These are phyloP conservation scores for Drosophila bifasciata DNA, from an alignment of 1,140 invertebrate genomes.

Conservation along the genomic window DNA sequence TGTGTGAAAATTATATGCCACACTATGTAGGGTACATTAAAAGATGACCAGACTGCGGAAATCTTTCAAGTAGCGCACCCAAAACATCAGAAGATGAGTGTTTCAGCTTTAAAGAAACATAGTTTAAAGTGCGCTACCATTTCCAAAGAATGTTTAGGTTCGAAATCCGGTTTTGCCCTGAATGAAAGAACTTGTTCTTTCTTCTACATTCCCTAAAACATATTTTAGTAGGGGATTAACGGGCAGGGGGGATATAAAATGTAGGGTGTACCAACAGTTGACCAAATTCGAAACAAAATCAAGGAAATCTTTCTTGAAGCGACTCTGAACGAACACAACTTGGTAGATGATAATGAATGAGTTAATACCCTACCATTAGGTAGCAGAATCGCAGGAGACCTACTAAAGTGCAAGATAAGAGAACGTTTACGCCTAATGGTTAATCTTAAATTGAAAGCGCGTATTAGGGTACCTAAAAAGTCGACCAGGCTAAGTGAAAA, in stretches of 20 bases:
- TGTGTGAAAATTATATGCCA: too few species aligned
- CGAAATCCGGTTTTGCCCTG: constrained; percentile 40
- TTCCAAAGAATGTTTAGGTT: not conserved
- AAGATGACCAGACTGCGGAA: too few species aligned
- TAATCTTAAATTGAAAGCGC: too few species aligned
- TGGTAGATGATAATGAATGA: not conserved
- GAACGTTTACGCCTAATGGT: too few species aligned
- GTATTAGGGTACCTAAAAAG: not conserved
- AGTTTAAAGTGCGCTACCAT: constrained; percentile 35
- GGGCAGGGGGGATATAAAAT: not conserved
- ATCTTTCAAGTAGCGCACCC: too few species aligned
- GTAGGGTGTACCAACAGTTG: constrained; percentile 33
- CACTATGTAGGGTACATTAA: too few species aligned
- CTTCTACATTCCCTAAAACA: constrained; percentile 40
- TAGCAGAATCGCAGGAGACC: too few species aligned
- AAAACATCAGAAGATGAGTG: constrained; percentile 28
- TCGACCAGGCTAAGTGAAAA: constrained; percentile 19
- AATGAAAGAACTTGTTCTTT: constrained; percentile 39
- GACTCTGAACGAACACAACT: not conserved
- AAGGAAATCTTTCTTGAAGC: constrained; percentile 39
- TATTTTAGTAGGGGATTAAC: constrained; percentile 19
- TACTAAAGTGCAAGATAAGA: constrained; percentile 11
- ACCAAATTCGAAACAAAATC: constrained; percentile 6
- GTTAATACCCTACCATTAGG: not conserved
- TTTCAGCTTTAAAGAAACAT: constrained; percentile 16